These are phyloP conservation scores for Colistium nudipinnis DNA, from an alignment of 2,113 vertebrate genomes.

Conservation along the genomic window DNA sequence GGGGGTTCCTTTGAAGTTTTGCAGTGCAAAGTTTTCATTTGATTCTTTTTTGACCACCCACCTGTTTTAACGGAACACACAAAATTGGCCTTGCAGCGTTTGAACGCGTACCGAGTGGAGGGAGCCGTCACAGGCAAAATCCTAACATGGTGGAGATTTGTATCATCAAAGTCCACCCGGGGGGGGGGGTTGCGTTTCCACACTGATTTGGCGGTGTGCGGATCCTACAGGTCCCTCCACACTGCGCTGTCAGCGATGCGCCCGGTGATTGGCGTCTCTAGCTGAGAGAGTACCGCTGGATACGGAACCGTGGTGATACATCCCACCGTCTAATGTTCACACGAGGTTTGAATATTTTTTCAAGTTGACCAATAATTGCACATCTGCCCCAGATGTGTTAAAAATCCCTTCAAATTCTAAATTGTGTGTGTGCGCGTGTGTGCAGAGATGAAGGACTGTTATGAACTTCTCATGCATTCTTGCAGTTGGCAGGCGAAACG, in stretches of 20 bases:
- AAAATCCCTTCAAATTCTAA: too few relatives aligned
- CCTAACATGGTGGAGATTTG: conserved; percentile 60
- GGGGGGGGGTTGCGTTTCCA: conserved; percentile 39
- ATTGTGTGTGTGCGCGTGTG: conserved; percentile 26
- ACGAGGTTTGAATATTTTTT: too few relatives aligned
- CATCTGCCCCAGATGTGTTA: too few relatives aligned
- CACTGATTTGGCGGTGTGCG: conserved; percentile 11
- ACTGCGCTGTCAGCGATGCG: conserved; percentile 10
- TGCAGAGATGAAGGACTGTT: conserved; percentile 19
- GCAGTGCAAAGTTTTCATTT: background rate
- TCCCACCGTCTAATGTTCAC: background rate
- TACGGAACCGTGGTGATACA: background rate
- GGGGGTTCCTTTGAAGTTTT: conserved; percentile 75
- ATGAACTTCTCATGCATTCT: conserved; percentile 54
- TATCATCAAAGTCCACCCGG: conserved; percentile 64
- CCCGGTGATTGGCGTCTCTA: conserved; percentile 14
- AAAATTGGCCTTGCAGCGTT: conserved; percentile 59
- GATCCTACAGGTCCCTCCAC: conserved; percentile 29
- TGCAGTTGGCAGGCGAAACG: conserved; percentile 48
- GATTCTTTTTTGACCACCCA: background rate
- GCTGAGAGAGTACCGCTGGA: conserved; percentile 6
- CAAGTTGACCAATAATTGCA: too few relatives aligned
- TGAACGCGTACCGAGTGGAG: conserved; percentile 59
- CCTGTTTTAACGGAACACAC: conserved; percentile 39
- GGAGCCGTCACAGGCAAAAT: conserved; percentile 38